A percentile compares a stretch with the other conserved stretches of the same genome.
These are phyloP conservation scores for Drosophila tripunctata DNA, from an alignment of 2,888 invertebrate species.

Conservation along the genomic window DNA sequence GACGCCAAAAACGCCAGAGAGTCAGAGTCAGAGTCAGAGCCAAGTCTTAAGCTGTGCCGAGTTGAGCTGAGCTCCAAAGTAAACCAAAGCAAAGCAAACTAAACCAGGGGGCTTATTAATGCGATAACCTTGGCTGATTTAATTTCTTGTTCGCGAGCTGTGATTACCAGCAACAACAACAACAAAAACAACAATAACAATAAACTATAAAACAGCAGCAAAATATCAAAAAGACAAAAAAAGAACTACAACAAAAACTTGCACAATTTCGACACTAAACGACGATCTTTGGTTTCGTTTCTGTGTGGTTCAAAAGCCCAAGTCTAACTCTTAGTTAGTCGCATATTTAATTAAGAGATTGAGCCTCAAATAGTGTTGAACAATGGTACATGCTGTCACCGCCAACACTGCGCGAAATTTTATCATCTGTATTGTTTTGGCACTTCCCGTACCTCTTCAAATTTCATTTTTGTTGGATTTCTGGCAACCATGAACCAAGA, in stretches of 20 bases:
- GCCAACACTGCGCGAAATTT: constrained; percentile 56
- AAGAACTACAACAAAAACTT: constrained; percentile 60
- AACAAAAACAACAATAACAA: constrained; percentile 27
- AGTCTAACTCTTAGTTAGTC: constrained; percentile 60
- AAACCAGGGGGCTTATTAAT: constrained; percentile 77
- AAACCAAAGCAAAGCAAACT: constrained; percentile 43
- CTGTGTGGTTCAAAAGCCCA: constrained; percentile 25
- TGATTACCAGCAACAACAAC: constrained; percentile 56
- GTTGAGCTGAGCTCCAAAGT: constrained; percentile 19
- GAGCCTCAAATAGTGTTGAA: constrained; percentile 75
- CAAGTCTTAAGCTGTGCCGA: constrained; percentile 6
- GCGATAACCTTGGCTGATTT: constrained; percentile 80
- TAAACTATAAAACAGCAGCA: constrained; percentile 40
- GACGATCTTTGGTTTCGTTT: constrained; percentile 52
- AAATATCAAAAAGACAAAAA: constrained; percentile 14
- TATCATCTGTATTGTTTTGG: neutral
- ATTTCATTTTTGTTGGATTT: neutral
- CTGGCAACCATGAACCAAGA: constrained; percentile 5
- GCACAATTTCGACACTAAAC: constrained; percentile 81
- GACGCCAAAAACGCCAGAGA: constrained; percentile 36
- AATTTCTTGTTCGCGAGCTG: constrained; percentile 68
- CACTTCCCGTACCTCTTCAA: neutral
- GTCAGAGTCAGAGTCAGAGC: constrained; percentile 21
- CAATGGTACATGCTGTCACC: constrained; percentile 69
- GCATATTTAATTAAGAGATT: constrained; percentile 83